Base-by-base conservation (phyloP, 2,888 invertebrate species). In the Herminia tarsipennalis region DNA sequence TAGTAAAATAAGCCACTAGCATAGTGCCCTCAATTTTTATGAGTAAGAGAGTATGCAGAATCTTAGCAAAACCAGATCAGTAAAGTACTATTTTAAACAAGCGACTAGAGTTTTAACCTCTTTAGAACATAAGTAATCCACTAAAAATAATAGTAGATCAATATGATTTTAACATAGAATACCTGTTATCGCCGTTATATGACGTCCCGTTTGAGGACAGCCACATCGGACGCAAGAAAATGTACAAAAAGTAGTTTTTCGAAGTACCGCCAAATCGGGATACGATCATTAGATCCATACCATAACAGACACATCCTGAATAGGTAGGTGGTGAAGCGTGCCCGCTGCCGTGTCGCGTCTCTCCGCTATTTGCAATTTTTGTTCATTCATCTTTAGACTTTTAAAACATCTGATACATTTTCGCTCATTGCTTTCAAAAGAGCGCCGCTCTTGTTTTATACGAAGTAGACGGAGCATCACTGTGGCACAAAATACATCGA, bases 241-340 rank as follows among this genome's bases (percentile, higher is more conserved):
- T 50, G 55, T 36, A 76, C 70, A 90, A 89, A 88, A 89, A 90
- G 76, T 70, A 58, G 88, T 73, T 77, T 75, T 77, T 80, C 79
- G 78, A 78, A 74, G 79, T 80, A 77, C 70, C 60, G 65, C 86
- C 87, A 81, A 83, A 86, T 64, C 73, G 73, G 86, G 88, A 80
- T 73, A 70, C 80, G 76, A 86, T 89, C 91, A 89, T 91, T 91
- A 90, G 90, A 87, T 76, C 83, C 83, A 77, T 74, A 78, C 89
- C 91, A 88, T 90, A 90, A 86, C 76, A 73, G 84, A 81, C 73
- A 80, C 83, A 88, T 89, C 91, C 88, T 88, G 86, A 88, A 88
- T 83, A 85, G 85, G 88, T 79, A 82, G 86, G 87, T 83, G 84
- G 81, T 69, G 76, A 82, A 85, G 85, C 81, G 86, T 86, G 89